Evolutionary conservation across 2,888 invertebrate genomes (phyloP).

Genomic region (Platypus cylindrus): DNA sequence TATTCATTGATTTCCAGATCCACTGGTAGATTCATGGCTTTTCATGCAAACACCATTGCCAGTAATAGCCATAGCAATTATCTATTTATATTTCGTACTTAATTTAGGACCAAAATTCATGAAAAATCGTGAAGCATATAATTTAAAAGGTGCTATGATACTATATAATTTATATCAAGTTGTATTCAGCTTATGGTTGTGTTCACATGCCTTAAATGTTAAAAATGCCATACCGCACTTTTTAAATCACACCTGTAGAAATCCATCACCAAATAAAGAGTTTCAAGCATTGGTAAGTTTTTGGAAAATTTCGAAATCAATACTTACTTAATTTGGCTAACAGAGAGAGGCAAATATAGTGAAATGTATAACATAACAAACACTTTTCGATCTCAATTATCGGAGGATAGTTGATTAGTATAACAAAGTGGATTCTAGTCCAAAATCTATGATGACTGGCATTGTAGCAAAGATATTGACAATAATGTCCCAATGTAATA

Average conservation of each 20-base stretch:
- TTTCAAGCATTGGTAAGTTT: slow-evolving; percentile 24
- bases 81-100: slow-evolving; percentile 60
- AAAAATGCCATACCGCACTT: slow-evolving; percentile 22
- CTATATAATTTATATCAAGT: slow-evolving; percentile 84
- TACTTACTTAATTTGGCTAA: too few relatives aligned
- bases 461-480: too few relatives aligned
- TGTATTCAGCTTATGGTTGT: slow-evolving; percentile 64
- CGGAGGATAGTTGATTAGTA: too few relatives aligned
- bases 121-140: slow-evolving; percentile 59
- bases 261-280: slow-evolving; percentile 23
- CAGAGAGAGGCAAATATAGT: too few relatives aligned
- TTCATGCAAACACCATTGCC: slow-evolving; percentile 66
- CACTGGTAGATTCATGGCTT: slow-evolving; percentile 62
- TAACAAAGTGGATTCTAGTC: too few relatives aligned
- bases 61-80: slow-evolving; percentile 47
- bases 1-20: slow-evolving; percentile 43
- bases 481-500: background rate
- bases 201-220: slow-evolving; percentile 34
- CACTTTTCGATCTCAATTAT: too few relatives aligned
- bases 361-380: too few relatives aligned
- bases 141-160: slow-evolving; percentile 59
- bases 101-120: slow-evolving; percentile 65
- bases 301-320: too few relatives aligned
- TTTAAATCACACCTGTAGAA: slow-evolving; percentile 24
- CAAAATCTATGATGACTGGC: background rate